Evolutionary conservation across 2,888 invertebrate genomes (phyloP), one percentile per base, ranked within the genome.

Genomic region (Formica aserva): DNA sequence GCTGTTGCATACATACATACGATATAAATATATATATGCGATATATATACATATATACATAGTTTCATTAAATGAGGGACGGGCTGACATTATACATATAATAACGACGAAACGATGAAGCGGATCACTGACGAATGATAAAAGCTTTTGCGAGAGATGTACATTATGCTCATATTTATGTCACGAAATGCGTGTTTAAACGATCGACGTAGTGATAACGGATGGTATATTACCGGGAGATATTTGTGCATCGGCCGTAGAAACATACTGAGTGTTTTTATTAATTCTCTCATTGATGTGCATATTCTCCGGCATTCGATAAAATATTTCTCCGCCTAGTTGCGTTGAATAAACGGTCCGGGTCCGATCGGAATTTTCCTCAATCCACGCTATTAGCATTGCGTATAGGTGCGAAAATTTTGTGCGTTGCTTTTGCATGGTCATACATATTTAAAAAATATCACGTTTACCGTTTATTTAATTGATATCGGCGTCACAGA

Each of bases 21-120:
- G 8, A 52, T n/a, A n/a, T 52, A n/a, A n/a, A 32, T 52, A 52
- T n/a, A 32, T 52, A 52, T n/a, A 52, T 52, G 32, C 32, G 32
- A 48, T 48, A 48, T 6, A 18, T 48, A n/a, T 48, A 18, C 2
- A 45, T 15, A 15, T 45, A 60, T 57, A 69, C 57, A 32, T 78
- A 80, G 71, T 69, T 71, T 35, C 60, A 57, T 60, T 69, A 71
- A 71, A 80, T 62, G 60, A 71, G 52, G 32, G 32, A 15, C 2
- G 32, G 69, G 4, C 57, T n/a, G 67, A 29, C 55, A 77, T 77
- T 77, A 67, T 35, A 35, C 6, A 6, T 67, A 55, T 77, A 67
- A 55, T 57, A 80, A 80, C 35, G 77, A 57, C 55, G 22, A 78
- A 78, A 67, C 66, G 57, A 80, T 80, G 71, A 71, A 45, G 60